Percentiles rank a stretch among this genome's conserved stretches.
Conservation (phyloP, 2,797 vertebrate genomes). For the Triplophysa yarkandensis region DNA sequence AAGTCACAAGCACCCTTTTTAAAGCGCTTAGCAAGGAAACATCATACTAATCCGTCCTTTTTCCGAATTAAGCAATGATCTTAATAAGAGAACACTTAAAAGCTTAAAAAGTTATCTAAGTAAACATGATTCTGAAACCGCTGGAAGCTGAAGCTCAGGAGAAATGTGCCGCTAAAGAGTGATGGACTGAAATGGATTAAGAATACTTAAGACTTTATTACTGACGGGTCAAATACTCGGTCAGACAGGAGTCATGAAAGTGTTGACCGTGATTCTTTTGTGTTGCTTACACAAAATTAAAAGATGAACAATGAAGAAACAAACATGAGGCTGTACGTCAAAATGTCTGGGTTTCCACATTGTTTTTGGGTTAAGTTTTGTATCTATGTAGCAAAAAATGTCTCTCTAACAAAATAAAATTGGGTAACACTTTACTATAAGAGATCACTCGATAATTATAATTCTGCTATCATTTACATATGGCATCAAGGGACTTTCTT, state of each 20-base stretch:
- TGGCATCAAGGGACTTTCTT: too few species aligned
- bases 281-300: background rate
- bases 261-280: background rate
- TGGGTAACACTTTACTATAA: too few species aligned
- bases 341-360: too few species aligned
- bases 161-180: conserved; percentile 15
- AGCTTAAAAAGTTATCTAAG: conserved; percentile 47
- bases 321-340: too few species aligned
- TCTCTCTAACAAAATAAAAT: background rate
- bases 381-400: background rate
- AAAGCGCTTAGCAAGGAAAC: conserved; percentile 65
- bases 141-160: conserved; percentile 10
- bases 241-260: background rate
- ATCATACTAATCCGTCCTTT: conserved; percentile 62
- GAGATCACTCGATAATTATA: too few species aligned
- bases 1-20: conserved; percentile 63
- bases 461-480: too few species aligned
- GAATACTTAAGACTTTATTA: conserved; percentile 5
- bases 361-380: background rate
- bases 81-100: conserved; percentile 59
- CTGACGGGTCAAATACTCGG: conserved; percentile 30
- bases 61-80: conserved; percentile 60
- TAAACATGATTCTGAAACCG: conserved; percentile 46
- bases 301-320: background rate
- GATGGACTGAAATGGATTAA: conserved; percentile 38